Percentiles rank a stretch among this genome's conserved stretches.
phyloP scores from a whole-genome alignment of 2,797 vertebrate genomes.

The Mormyrus hasselquistii region DNA sequence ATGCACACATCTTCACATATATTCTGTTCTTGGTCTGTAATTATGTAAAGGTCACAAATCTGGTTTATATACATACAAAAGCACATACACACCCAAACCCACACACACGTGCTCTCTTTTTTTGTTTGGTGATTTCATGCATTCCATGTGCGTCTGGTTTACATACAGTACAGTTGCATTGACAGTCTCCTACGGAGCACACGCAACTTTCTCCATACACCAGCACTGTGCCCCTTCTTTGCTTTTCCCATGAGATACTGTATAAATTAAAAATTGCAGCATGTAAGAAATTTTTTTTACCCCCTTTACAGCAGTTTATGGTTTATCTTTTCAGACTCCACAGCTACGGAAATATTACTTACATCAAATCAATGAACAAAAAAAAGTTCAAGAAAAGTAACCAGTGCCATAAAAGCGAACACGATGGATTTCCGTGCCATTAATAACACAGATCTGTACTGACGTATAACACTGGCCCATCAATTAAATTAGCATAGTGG shows the following conservation, averaged over 20 bases:
- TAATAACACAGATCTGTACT: neutral
- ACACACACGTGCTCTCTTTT: neutral
- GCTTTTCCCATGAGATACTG: neutral
- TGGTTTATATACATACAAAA: neutral
- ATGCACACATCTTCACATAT: neutral
- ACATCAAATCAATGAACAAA: neutral
- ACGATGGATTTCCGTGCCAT: neutral
- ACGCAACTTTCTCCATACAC: neutral
- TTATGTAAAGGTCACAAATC: neutral
- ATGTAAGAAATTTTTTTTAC: too few species aligned
- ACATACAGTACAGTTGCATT: neutral
- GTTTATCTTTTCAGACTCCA: neutral
- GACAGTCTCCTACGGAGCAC: neutral
- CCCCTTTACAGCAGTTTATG: neutral
- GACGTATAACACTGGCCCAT: neutral
- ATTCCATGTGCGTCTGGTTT: conserved; percentile 1
- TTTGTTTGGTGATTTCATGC: neutral
- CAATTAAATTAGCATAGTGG: conserved; percentile 2
- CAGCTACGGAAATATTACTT: neutral
- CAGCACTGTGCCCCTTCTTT: neutral
- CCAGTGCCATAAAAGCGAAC: neutral
- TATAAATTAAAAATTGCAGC: too few species aligned
- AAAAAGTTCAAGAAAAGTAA: neutral
- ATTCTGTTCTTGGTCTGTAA: neutral
- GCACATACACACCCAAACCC: neutral